These are phyloP conservation scores for Therioaphis trifolii DNA, from an alignment of 2,888 invertebrate species.

Conservation along the genomic window DNA sequence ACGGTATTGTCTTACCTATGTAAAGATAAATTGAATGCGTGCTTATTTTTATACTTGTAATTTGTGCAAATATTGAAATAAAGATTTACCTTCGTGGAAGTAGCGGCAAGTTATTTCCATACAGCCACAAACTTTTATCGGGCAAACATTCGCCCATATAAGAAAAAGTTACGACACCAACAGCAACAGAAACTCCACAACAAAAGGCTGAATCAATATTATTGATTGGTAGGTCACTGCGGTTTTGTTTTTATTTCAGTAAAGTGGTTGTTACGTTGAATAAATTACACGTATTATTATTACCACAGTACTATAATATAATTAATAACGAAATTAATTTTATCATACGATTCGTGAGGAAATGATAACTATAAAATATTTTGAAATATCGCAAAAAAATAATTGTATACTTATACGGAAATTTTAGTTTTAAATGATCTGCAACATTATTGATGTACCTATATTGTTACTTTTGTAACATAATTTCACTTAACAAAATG, in stretches of 20 bases:
- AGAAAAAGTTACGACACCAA: constrained; percentile 26
- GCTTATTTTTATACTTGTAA: background rate
- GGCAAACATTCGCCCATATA: constrained; percentile 92
- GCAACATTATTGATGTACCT: too few relatives aligned
- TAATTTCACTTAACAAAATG: too few relatives aligned
- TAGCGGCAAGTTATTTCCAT: constrained; percentile 88
- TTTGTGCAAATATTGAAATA: constrained; percentile 5
- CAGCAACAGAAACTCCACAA: constrained; percentile 41
- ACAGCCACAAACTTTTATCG: constrained; percentile 90
- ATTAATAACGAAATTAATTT: too few relatives aligned
- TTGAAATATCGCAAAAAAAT: too few relatives aligned
- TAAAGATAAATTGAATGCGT: background rate
- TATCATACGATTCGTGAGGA: too few relatives aligned
- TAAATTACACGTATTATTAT: constrained; percentile 30
- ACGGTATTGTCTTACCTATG: too few relatives aligned
- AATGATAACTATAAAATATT: too few relatives aligned
- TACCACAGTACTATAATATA: too few relatives aligned
- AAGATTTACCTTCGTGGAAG: constrained; percentile 80
- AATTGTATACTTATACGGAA: too few relatives aligned
- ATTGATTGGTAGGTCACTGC: constrained; percentile 43
- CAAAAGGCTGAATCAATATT: constrained; percentile 54
- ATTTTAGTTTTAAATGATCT: too few relatives aligned
- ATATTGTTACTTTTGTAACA: too few relatives aligned
- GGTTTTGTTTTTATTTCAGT: constrained; percentile 42
- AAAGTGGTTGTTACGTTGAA: constrained; percentile 28